Evolutionary conservation across 2,888 invertebrate species (phyloP).

Genomic region (Lacanobia wlatinum): DNA sequence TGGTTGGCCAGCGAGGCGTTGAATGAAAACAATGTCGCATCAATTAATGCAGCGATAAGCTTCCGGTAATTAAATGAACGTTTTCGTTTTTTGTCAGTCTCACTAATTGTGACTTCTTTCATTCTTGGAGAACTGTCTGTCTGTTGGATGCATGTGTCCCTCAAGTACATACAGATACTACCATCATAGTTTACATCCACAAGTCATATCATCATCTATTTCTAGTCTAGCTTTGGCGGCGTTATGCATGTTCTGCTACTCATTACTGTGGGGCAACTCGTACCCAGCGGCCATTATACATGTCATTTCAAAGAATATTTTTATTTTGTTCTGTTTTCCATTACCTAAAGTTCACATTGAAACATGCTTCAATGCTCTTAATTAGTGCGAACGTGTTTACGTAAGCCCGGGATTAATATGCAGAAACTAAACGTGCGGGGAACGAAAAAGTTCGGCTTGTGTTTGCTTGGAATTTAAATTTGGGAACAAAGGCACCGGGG

Average conservation of each 20-base stretch:
- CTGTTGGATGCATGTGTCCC: too few species aligned
- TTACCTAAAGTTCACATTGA: conserved; percentile 2
- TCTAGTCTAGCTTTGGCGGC: too few species aligned
- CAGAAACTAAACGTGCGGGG: conserved; percentile 25
- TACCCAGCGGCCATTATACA: too few species aligned
- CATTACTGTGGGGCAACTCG: too few species aligned
- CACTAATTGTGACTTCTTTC: too few species aligned
- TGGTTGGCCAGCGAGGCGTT: neutral
- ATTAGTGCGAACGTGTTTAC: conserved; percentile 39
- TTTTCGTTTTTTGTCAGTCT: neutral
- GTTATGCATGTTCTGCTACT: too few species aligned
- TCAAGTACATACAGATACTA: too few species aligned
- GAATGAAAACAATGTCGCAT: neutral
- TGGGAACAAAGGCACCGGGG: conserved; percentile 18
- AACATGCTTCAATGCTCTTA: conserved; percentile 29
- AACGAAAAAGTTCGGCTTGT: conserved; percentile 22
- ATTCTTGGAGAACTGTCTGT: too few species aligned
- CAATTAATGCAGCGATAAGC: neutral
- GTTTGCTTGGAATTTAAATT: conserved; percentile 33
- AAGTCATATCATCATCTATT: too few species aligned
- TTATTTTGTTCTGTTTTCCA: neutral
- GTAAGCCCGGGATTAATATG: conserved; percentile 24
- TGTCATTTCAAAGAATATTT: neutral
- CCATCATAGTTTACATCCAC: too few species aligned
- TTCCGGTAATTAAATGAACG: neutral